A percentile compares a stretch with the other conserved stretches of the same genome.
Evolutionary conservation across 1,140 invertebrate genomes (phyloP).

Genomic region (Macrobrachium rosenbergii): DNA sequence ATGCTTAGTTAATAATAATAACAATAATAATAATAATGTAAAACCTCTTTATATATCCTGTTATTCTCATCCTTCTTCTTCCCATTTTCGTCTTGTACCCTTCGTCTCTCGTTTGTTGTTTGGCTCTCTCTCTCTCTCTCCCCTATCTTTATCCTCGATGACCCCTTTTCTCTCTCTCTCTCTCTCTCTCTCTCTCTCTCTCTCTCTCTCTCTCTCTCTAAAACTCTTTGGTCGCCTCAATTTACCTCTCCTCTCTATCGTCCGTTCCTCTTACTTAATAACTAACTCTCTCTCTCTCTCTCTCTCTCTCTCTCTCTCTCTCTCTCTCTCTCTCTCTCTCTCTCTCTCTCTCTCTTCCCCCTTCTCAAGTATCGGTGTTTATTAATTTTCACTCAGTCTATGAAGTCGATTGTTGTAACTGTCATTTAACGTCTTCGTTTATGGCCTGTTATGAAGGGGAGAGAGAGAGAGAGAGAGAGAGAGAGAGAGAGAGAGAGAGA

Average conservation of each 20-base stretch:
- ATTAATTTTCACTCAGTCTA: too few species aligned
- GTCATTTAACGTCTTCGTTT: neutral
- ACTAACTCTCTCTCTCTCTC: too few species aligned
- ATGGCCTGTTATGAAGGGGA: neutral
- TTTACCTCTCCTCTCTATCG: neutral
- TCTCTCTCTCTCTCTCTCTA: neutral
- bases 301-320: too few species aligned
- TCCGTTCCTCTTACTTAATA: neutral
- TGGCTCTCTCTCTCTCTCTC: neutral
- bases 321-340: neutral
- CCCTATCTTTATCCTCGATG: neutral
- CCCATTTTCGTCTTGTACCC: neutral
- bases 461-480: neutral
- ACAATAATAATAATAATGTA: too few species aligned
- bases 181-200: neutral
- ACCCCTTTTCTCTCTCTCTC: neutral
- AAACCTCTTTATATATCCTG: too few species aligned
- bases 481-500: slow-evolving; percentile 12
- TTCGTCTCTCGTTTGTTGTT: neutral
- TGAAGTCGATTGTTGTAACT: too few species aligned
- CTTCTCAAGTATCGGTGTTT: neutral
- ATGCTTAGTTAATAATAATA: too few species aligned
- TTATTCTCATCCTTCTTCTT: too few species aligned
- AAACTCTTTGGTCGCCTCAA: neutral
- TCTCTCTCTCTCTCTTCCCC: neutral